Evolutionary conservation across 2,888 invertebrate genomes (phyloP).

Genomic region (Epiblema foenella): DNA sequence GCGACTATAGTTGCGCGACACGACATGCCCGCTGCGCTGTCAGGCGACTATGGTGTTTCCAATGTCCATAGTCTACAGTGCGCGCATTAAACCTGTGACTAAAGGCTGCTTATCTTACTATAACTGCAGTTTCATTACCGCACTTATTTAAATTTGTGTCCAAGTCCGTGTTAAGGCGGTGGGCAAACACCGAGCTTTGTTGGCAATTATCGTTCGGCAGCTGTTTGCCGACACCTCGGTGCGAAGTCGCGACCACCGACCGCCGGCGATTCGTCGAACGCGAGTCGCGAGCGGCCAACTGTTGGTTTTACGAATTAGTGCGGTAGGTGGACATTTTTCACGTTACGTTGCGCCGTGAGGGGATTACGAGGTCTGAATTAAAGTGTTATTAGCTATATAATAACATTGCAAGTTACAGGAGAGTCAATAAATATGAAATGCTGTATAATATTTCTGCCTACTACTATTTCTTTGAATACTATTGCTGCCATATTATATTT

Average conservation of each 20-base stretch:
- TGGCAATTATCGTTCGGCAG: conserved; percentile 78
- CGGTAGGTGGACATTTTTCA: conserved; percentile 63
- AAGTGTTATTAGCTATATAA: conserved; percentile 11
- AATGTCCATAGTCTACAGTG: too few species aligned
- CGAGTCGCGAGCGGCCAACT: conserved; percentile 56
- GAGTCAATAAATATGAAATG: not conserved
- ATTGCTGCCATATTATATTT: too few species aligned
- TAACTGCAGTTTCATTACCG: not conserved
- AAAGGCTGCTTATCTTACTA: too few species aligned
- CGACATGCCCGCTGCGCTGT: too few species aligned
- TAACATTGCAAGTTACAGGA: not conserved
- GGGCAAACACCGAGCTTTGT: conserved; percentile 76
- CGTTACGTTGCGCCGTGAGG: conserved; percentile 57
- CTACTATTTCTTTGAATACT: too few species aligned
- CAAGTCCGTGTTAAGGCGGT: conserved; percentile 65
- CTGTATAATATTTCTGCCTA: not conserved
- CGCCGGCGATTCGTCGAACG: conserved; percentile 76
- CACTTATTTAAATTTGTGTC: conserved; percentile 29
- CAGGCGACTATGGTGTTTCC: too few species aligned
- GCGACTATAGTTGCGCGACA: too few species aligned
- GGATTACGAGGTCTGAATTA: conserved; percentile 36
- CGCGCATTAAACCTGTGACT: too few species aligned
- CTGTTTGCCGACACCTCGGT: conserved; percentile 79
- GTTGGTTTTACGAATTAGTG: conserved; percentile 63
- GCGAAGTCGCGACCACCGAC: conserved; percentile 84